Percentiles rank a stretch among this genome's conserved stretches.
phyloP scores from a whole-genome alignment of 1,140 invertebrate genomes.

The Spodoptera litura region DNA sequence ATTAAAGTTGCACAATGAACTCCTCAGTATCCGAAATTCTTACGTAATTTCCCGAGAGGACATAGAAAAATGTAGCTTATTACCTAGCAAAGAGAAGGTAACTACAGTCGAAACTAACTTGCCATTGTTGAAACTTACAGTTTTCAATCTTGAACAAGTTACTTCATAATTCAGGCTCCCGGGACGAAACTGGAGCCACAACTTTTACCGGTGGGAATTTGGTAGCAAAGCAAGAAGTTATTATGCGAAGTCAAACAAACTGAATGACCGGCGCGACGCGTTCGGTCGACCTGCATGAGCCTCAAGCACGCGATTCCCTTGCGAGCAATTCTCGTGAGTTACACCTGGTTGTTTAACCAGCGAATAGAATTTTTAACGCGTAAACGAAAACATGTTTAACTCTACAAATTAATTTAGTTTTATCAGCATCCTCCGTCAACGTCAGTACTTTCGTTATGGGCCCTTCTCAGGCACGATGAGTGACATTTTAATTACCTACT shows the following conservation, averaged over 20 bases:
- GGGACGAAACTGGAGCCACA: slow-evolving; percentile 62
- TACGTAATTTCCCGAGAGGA: slow-evolving; percentile 57
- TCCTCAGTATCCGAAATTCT: slow-evolving; percentile 41
- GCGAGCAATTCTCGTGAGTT: slow-evolving; percentile 18
- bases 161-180: slow-evolving; percentile 74
- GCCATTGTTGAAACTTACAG: slow-evolving; percentile 75
- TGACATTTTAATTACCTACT: slow-evolving; percentile 55
- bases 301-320: slow-evolving; percentile 52
- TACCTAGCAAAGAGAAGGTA: slow-evolving; percentile 56
- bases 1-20: slow-evolving; percentile 43
- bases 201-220: slow-evolving; percentile 66
- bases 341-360: slow-evolving; percentile 19
- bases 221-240: slow-evolving; percentile 62
- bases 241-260: slow-evolving; percentile 57
- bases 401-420: slow-evolving; percentile 55
- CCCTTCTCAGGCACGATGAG: slow-evolving; percentile 52
- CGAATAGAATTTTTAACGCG: slow-evolving; percentile 22
- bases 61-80: slow-evolving; percentile 71
- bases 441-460: slow-evolving; percentile 51
- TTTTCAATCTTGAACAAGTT: slow-evolving; percentile 78
- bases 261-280: slow-evolving; percentile 41
- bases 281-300: slow-evolving; percentile 32
- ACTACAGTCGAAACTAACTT: slow-evolving; percentile 61
- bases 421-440: slow-evolving; percentile 55
- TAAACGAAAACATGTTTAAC: slow-evolving; percentile 45